Evolutionary conservation across 64 coral and sea anemone genomes (phyloP).

Genomic region (Anthopleura sola): DNA sequence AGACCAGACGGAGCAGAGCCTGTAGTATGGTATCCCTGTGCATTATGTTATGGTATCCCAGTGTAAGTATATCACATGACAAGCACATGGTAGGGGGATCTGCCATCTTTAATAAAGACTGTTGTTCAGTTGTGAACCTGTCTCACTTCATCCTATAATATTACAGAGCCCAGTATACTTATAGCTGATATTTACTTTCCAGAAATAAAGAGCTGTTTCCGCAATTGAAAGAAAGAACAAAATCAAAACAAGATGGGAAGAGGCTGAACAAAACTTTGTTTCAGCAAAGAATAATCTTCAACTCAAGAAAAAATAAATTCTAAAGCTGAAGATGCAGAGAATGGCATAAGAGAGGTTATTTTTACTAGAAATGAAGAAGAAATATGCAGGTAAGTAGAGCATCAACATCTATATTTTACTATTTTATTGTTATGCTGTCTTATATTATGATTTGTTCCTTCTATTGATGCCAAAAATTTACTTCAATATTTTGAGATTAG

Average conservation of each 20-base stretch:
- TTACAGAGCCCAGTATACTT: too few relatives aligned
- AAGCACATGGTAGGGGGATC: too few relatives aligned
- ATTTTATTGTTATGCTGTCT: background rate
- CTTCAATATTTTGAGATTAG: too few relatives aligned
- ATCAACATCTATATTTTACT: too few relatives aligned
- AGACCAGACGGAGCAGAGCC: too few relatives aligned
- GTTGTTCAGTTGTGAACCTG: too few relatives aligned
- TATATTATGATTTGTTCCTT: background rate
- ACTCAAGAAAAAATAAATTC: background rate
- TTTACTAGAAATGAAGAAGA: slow-evolving; percentile 28
- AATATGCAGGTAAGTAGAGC: slow-evolving; percentile 44
- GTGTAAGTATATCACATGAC: too few relatives aligned
- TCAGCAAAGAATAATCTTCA: background rate
- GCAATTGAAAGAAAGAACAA: slow-evolving; percentile 5
- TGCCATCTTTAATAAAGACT: too few relatives aligned
- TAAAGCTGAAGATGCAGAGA: slow-evolving; percentile 10
- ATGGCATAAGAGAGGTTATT: slow-evolving; percentile 23
- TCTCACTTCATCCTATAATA: too few relatives aligned
- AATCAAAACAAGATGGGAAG: slow-evolving; percentile 1
- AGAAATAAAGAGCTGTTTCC: slow-evolving; percentile 1
- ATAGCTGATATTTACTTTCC: too few relatives aligned
- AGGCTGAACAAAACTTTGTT: background rate
- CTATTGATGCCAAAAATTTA: background rate
- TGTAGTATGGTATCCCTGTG: too few relatives aligned
- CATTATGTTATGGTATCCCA: too few relatives aligned